phyloP scores from a whole-genome alignment of 1,140 invertebrate genomes.

The Magallana ariakensis region DNA sequence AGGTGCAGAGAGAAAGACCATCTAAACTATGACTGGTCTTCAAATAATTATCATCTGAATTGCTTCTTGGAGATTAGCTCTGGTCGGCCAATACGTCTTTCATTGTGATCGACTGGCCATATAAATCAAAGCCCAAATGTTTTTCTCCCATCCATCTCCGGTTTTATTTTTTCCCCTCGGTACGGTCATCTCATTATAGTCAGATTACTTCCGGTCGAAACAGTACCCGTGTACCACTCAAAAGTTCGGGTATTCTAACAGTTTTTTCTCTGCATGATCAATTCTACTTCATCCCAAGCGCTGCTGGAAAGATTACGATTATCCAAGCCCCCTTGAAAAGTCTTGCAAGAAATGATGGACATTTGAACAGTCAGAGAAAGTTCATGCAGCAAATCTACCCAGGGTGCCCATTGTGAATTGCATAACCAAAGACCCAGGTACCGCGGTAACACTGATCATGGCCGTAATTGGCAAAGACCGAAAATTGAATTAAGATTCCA shows the following conservation, averaged over 20 bases:
- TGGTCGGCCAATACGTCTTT: conserved; percentile 1
- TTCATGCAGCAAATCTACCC: conserved; percentile 9
- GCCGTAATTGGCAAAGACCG: conserved; percentile 31
- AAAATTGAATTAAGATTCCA: conserved; percentile 39
- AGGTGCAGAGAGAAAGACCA: not conserved
- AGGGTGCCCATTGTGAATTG: not conserved
- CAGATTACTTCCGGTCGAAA: not conserved
- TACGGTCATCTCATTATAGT: conserved; percentile 23
- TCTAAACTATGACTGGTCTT: conserved; percentile 3
- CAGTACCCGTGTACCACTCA: not conserved
- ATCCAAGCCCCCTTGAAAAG: conserved; percentile 5
- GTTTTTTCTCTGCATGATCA: not conserved
- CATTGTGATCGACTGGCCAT: not conserved
- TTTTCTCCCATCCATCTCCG: conserved; percentile 6
- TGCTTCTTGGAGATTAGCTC: conserved; percentile 2
- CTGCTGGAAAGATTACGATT: not conserved
- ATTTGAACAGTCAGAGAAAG: not conserved
- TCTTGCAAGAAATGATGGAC: conserved; percentile 22
- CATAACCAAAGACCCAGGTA: conserved; percentile 19
- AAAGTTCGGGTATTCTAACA: conserved; percentile 9
- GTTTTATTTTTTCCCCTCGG: not conserved
- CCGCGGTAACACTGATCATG: not conserved
- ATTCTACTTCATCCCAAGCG: not conserved
- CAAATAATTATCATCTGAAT: not conserved
- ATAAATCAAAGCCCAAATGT: not conserved